Base-by-base conservation (phyloP, 1,140 invertebrate genomes). In the Polypedilum vanderplanki region DNA sequence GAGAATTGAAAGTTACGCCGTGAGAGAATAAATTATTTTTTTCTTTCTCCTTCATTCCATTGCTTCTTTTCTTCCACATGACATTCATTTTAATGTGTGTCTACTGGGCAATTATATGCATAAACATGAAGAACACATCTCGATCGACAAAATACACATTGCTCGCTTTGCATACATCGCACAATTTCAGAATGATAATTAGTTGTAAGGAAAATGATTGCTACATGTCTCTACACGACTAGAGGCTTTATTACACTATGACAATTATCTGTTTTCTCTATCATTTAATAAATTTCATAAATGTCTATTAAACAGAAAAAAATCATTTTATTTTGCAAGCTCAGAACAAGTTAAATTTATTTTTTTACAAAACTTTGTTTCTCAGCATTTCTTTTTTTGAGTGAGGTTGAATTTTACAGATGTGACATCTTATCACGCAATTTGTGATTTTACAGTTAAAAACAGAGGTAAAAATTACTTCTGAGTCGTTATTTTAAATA, bases 11-110 rank as follows among this genome's bases (percentile, higher is more conserved):
- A 57, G 46, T 57, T 57, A 57, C 46, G 46, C 46, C 46, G 46
- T 57, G 46, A 57, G 46, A 57, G 46, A 57, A 57, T 57, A 57
- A 57, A 57, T 57, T 57, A 57, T 57, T n/a, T 57, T 46, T 41
- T 57, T 57, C n/a, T 12, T n/a, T n/a, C n/a, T 15, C 46, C 12
- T 57, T 57, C 46, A n/a, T n/a, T 57, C 12, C n/a, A 4, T 46
- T 46, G 46, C 12, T 15, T 12, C 4, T 70, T 70, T 18, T 20
- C 18, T 70, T 70, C 20, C 17, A 70, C 65, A 22, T 18, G 65
- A 70, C 65, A 70, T 70, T 70, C 65, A 70, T 70, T 70, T 70
- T 70, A 70, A 70, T 70, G 65, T 70, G 65, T 70, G 20, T 70
- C 65, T 70, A 70, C 65, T 22, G 65, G 65, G 17, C 65, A 70